A percentile compares a stretch with the other conserved stretches of the same genome.
phyloP scores from a whole-genome alignment of 2,888 invertebrate species.

The Aphodius sticticus region DNA sequence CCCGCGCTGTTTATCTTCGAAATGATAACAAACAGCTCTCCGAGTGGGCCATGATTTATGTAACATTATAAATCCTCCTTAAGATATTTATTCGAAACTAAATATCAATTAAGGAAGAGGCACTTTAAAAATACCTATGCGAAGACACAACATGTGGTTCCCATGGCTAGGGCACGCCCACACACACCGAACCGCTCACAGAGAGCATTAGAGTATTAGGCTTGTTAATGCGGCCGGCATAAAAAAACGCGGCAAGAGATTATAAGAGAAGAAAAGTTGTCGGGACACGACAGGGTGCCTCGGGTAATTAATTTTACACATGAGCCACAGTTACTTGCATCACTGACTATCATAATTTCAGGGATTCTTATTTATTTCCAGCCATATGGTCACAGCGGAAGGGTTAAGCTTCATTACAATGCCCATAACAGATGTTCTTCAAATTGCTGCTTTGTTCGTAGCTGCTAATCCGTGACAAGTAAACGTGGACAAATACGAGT shows the following conservation, averaged over 20 bases:
- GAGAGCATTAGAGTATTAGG: slow-evolving; percentile 21
- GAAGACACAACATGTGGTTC: slow-evolving; percentile 34
- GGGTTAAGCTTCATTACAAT: slow-evolving; percentile 8
- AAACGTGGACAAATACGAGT: neutral
- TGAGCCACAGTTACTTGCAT: slow-evolving; percentile 18
- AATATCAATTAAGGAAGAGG: slow-evolving; percentile 27
- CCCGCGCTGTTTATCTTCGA: neutral
- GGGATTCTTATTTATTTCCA: slow-evolving; percentile 20
- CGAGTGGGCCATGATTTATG: neutral
- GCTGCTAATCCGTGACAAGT: neutral
- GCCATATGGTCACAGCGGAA: slow-evolving; percentile 10
- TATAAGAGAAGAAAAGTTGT: slow-evolving; percentile 18
- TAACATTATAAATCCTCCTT: neutral
- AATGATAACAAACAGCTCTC: neutral
- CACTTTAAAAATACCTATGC: slow-evolving; percentile 26
- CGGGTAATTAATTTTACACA: slow-evolving; percentile 32
- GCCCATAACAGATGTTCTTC: neutral
- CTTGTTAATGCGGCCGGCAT: slow-evolving; percentile 28
- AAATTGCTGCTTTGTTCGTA: neutral
- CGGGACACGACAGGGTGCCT: slow-evolving; percentile 13
- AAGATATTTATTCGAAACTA: slow-evolving; percentile 21
- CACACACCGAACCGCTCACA: slow-evolving; percentile 16
- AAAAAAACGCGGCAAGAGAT: slow-evolving; percentile 29
- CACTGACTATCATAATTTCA: slow-evolving; percentile 10
- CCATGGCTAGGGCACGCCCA: slow-evolving; percentile 29